phyloP scores from a whole-genome alignment of 2,113 vertebrate genomes.

The Corvus hawaiiensis region DNA sequence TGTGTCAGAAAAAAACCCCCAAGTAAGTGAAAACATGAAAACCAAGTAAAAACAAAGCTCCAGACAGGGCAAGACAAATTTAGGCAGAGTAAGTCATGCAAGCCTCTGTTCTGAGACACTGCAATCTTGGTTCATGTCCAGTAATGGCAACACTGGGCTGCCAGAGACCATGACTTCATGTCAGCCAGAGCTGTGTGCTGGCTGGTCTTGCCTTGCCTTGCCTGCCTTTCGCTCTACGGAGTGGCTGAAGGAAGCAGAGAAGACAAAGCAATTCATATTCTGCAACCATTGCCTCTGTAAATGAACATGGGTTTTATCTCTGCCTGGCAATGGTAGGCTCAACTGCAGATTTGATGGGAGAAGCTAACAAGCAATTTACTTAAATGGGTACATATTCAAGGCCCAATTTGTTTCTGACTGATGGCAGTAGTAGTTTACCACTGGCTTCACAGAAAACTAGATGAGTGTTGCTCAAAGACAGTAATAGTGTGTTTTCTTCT shows the following conservation, averaged over 20 bases:
- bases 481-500: background rate
- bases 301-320: background rate
- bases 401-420: slow-evolving; percentile 30
- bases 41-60: background rate
- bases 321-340: background rate
- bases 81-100: background rate
- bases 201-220: background rate
- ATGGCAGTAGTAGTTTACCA: background rate
- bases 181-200: background rate
- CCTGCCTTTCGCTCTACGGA: background rate
- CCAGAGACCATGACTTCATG: background rate
- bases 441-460: background rate
- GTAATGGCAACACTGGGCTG: background rate
- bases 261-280: background rate
- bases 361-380: slow-evolving; percentile 25
- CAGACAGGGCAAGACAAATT: background rate
- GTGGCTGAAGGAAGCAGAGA: background rate
- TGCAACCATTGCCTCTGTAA: background rate
- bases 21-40: background rate
- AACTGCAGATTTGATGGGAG: background rate
- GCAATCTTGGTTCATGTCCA: background rate
- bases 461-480: background rate
- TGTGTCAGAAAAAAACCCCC: background rate
- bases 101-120: background rate
- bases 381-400: background rate